Percentiles rank a stretch among this genome's conserved stretches.
Evolutionary conservation across 2,888 invertebrate species (phyloP).

Genomic region (Stegana nigrithorax): DNA sequence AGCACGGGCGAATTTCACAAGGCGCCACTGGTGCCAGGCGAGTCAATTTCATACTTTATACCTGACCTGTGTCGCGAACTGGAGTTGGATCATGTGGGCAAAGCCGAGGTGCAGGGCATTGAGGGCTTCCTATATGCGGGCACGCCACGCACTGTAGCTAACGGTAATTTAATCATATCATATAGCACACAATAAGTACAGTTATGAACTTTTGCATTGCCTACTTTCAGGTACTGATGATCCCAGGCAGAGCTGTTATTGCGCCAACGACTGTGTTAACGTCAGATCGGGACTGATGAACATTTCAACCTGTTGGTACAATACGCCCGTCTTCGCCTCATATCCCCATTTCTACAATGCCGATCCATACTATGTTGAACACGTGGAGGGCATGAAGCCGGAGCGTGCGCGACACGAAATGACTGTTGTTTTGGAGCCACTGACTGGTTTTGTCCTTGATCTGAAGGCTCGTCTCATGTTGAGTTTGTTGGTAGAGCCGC

Average conservation of each 20-base stretch:
- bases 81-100: conserved; percentile 73
- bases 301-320: conserved; percentile 79
- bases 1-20: conserved; percentile 85
- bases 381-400: conserved; percentile 78
- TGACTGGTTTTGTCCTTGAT: conserved; percentile 79
- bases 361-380: conserved; percentile 75
- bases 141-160: conserved; percentile 75
- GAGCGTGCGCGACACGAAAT: conserved; percentile 78
- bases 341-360: conserved; percentile 86
- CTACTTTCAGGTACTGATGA: conserved; percentile 71
- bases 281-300: conserved; percentile 79
- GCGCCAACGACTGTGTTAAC: conserved; percentile 73
- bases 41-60: conserved; percentile 75
- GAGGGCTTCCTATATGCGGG: conserved; percentile 76
- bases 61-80: conserved; percentile 82
- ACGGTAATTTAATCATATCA: conserved; percentile 69
- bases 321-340: conserved; percentile 83
- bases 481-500: conserved; percentile 77
- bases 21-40: conserved; percentile 73
- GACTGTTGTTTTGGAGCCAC: conserved; percentile 80
- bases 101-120: conserved; percentile 72
- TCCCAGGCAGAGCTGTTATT: conserved; percentile 77
- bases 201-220: background rate
- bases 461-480: conserved; percentile 81
- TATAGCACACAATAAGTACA: background rate